Evolutionary conservation across 2,113 vertebrate species (phyloP), one percentile per base, ranked within the genome.

Genomic region (Entomyzon cyanotis): DNA sequence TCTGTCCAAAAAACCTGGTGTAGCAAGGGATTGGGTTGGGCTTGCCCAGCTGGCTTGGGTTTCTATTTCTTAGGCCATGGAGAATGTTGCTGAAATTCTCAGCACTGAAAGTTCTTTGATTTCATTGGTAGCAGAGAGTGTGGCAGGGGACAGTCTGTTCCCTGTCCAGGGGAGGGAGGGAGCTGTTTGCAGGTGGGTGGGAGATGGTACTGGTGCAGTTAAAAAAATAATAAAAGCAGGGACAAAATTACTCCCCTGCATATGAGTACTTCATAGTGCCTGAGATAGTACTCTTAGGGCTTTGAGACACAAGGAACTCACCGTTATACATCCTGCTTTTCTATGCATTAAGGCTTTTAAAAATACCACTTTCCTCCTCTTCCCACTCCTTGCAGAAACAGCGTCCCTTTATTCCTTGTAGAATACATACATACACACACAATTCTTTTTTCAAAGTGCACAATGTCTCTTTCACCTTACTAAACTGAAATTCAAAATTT

Each of bases 341-440:
- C 63, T 53, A 6, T 79, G 44, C 37, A n/a, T 37, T 90, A 79
- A 87, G 74, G 79, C 55, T 95, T 80, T 93, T 94, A n/a, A 91
- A 95, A 93, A 78, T 63, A 67, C 63, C 39, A 68, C 50, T 91
- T 85, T 52, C 27, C 7, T 77, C 15, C 8, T 85, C 47, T 84
- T 91, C 71, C 59, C 42, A 73, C 71, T 92, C 39, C 19, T 42
- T 81, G 81, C 50, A 83, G 75, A 79, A 79, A 58, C 28, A 53
- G 27, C 0, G 0, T 69, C 31, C 24, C n/a, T 87, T 86, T 93
- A 69, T 79, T 83, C 52, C 59, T 58, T 41, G 15, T 47, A 52
- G 52, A 70, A 95, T 56, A 47, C 23, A 42, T 42, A 63, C 8
- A 37, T 44, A 64, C 8, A 28, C 25, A 28, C 25, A 59, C 7